Percentiles rank a stretch among this genome's conserved stretches.
Evolutionary conservation across 2,888 invertebrate genomes (phyloP).

Genomic region (Chrysomela aeneicollis): DNA sequence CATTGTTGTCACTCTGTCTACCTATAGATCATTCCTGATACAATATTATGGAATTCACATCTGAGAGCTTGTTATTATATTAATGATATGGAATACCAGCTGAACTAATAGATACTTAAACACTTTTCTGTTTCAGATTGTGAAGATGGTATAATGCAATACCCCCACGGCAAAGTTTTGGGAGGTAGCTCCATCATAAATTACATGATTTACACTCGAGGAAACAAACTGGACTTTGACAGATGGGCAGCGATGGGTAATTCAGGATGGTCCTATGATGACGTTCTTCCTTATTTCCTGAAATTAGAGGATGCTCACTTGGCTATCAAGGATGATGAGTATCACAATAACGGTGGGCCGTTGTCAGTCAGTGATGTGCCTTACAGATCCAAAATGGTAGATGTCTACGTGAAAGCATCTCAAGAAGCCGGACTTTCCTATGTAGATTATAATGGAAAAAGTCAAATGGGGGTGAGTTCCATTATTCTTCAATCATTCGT

Average conservation of each 20-base stretch:
- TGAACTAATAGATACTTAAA: too few relatives aligned
- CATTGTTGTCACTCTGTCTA: too few relatives aligned
- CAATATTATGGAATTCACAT: too few relatives aligned
- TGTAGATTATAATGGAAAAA: slow-evolving; percentile 73
- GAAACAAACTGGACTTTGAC: too few relatives aligned
- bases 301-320: slow-evolving; percentile 57
- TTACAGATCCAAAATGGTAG: too few relatives aligned
- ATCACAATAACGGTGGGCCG: slow-evolving; percentile 59
- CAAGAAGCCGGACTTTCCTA: too few relatives aligned
- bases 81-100: too few relatives aligned
- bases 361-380: slow-evolving; percentile 56
- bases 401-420: too few relatives aligned
- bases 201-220: slow-evolving; percentile 83
- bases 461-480: slow-evolving; percentile 67
- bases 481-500: too few relatives aligned
- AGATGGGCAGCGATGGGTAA: slow-evolving; percentile 65
- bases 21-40: too few relatives aligned
- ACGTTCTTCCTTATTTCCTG: slow-evolving; percentile 61
- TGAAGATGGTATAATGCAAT: slow-evolving; percentile 10
- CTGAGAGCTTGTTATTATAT: too few relatives aligned
- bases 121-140: slow-evolving; percentile 50
- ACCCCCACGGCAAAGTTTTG: slow-evolving; percentile 25
- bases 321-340: slow-evolving; percentile 48
- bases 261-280: slow-evolving; percentile 65
- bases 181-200: slow-evolving; percentile 84